A percentile compares a stretch with the other conserved stretches of the same genome.
Evolutionary conservation across 2,888 invertebrate species (phyloP).

Genomic region (Leucophenga maculata): DNA sequence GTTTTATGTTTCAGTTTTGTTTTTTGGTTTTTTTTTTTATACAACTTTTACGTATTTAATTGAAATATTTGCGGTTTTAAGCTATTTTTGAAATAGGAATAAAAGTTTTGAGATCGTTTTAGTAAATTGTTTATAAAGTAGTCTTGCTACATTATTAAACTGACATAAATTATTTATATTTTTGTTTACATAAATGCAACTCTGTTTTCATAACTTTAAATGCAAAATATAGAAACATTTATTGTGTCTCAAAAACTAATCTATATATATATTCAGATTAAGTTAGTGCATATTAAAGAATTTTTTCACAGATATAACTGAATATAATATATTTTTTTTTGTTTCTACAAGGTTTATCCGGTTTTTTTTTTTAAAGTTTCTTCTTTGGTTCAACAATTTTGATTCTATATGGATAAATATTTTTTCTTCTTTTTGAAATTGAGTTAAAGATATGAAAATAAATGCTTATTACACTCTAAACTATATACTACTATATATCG

Average conservation of each 20-base stretch:
- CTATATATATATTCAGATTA: not conserved
- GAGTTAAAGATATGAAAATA: no score
- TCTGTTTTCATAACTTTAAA: constrained; percentile 3
- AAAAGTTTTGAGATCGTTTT: constrained; percentile 4
- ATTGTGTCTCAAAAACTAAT: not conserved
- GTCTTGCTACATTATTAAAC: not conserved
- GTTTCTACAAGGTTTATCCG: no score
- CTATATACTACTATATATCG: no score
- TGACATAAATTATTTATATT: not conserved
- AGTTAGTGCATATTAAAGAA: no score
- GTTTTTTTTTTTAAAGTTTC: no score
- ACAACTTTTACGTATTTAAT: constrained; percentile 11
- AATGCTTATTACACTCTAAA: no score
- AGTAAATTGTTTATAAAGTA: not conserved
- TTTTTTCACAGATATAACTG: no score
- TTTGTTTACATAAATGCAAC: constrained; percentile 1
- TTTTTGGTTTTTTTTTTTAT: not conserved
- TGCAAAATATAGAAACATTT: not conserved
- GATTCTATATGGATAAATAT: no score
- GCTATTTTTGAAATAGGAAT: constrained; percentile 9
- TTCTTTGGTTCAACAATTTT: no score
- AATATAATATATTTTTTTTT: no score
- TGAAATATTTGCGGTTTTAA: constrained; percentile 4
- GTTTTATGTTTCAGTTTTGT: not conserved
- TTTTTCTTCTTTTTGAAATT: no score